Evolutionary conservation across 2,797 vertebrate species (phyloP), one percentile per base, ranked within the genome.

Genomic region (Heliangelus exortis): DNA sequence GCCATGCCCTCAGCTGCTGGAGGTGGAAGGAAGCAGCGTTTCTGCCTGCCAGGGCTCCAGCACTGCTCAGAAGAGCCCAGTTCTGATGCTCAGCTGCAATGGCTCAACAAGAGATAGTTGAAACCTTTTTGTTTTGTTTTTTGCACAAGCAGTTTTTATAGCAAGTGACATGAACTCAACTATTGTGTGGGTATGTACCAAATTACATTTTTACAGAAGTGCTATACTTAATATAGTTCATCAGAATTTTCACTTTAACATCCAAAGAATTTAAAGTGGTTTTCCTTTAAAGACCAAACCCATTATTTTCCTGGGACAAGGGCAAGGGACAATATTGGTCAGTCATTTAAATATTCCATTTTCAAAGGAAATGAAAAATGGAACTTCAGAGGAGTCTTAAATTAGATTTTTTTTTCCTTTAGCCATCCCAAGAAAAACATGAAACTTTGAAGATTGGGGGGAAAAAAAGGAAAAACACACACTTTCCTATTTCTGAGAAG

Each of bases 241-340:
- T 59, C 26, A 23, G 61, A 29, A 31, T 65, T 85, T 75, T 82
- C 23, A 6, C 2, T 91, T 59, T 75, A 25, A 43, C 83, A 54
- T 8, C 11, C 3, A 4, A 6, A 2, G 3, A 31, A 5, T 18
- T 75, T 16, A 14, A 79, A 58, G 3, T 11, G 0, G 33, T 67
- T 92, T 74, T n/a, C 12, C 13, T 13, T 33, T 47, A 3, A 48
- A 74, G 9, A 1, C 14, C 25, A 69, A 84, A 33, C 0, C 2
- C 17, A 2, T 63, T 41, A 5, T 86, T 76, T 39, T 41, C 16
- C 36, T 74, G 12, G 59, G 72, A 77, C 22, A 47, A 26, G 10
- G 26, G 10, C 7, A 15, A 76, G 10, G 29, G 18, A 39, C 2
- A 31, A 73, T 12, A 39, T 7, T 22, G 17, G 43, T 20, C 18